Conservation (phyloP, 2,113 vertebrate genomes). For the Triplophysa rosa region DNA sequence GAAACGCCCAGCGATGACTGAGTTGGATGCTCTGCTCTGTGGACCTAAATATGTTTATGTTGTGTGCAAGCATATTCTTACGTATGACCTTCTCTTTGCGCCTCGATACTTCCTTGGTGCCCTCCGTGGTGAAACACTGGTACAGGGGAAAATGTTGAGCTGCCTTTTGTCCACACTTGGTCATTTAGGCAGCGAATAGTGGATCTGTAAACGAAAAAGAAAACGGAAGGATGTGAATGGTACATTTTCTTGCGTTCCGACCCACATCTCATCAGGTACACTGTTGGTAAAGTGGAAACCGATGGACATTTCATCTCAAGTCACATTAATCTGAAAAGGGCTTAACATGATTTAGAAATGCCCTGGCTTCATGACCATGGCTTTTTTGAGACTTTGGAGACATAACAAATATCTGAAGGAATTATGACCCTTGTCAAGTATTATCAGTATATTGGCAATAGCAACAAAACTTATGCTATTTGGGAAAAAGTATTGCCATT, state of each 20-base stretch:
- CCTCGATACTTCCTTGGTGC: constrained; percentile 4
- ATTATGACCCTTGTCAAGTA: not conserved
- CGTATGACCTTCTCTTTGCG: constrained; percentile 26
- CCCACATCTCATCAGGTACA: constrained; percentile 60
- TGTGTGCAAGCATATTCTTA: constrained; percentile 45
- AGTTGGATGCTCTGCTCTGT: not conserved
- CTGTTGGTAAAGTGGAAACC: constrained; percentile 19
- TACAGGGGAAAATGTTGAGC: constrained; percentile 41
- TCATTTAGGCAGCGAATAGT: not conserved
- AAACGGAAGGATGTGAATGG: constrained; percentile 69
- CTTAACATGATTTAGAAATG: not conserved
- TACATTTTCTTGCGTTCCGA: constrained; percentile 71
- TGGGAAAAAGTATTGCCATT: constrained; percentile 42
- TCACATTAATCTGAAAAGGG: not conserved
- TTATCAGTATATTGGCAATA: constrained; percentile 14
- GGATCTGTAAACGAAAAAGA: constrained; percentile 36
- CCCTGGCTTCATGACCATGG: not conserved
- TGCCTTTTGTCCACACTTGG: constrained; percentile 34
- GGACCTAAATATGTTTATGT: constrained; percentile 41
- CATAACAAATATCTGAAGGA: not conserved
- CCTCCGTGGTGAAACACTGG: constrained; percentile 45
- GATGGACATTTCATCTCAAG: not conserved
- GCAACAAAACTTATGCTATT: constrained; percentile 29
- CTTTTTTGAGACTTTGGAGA: constrained; percentile 20
- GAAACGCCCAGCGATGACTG: constrained; percentile 79